Percentiles rank a stretch among this genome's conserved stretches.
phyloP scores from a whole-genome alignment of 1,140 invertebrate genomes.

The Lethrus apterus region DNA sequence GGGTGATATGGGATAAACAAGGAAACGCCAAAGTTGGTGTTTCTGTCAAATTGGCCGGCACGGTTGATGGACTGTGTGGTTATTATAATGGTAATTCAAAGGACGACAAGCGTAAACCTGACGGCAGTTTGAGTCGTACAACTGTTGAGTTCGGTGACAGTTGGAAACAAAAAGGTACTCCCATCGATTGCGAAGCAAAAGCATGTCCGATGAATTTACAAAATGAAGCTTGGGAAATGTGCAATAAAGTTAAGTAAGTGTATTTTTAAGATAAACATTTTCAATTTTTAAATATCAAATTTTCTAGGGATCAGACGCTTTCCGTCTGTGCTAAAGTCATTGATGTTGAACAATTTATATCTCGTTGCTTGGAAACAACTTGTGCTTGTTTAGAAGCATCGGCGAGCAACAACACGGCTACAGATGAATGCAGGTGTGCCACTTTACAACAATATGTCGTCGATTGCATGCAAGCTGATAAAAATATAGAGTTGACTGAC shows the following conservation, averaged over 20 bases:
- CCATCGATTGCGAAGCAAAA: conserved; percentile 48
- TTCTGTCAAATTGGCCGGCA: conserved; percentile 48
- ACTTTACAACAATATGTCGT: conserved; percentile 60
- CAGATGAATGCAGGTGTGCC: conserved; percentile 58
- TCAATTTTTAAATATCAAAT: not conserved
- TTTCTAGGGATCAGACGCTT: conserved; percentile 51
- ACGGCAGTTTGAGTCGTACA: conserved; percentile 52
- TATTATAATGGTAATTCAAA: conserved; percentile 55
- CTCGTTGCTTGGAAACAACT: conserved; percentile 63
- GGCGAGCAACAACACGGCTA: conserved; percentile 37
- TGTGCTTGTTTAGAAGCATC: conserved; percentile 57
- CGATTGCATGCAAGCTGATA: conserved; percentile 58
- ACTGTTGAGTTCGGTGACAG: conserved; percentile 64
- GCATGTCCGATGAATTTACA: conserved; percentile 52
- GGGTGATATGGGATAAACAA: conserved; percentile 59
- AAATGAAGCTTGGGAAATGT: conserved; percentile 55
- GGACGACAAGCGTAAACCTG: conserved; percentile 65
- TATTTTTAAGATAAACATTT: not conserved
- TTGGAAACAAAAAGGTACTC: conserved; percentile 54
- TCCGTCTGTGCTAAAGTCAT: conserved; percentile 51
- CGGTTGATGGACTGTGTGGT: conserved; percentile 73
- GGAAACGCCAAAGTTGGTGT: conserved; percentile 67
- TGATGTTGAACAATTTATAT: conserved; percentile 58
- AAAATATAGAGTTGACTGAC: conserved; percentile 51
- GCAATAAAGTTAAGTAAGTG: conserved; percentile 48